These are phyloP conservation scores for Morinoia aosen DNA, from an alignment of 2,888 invertebrate genomes.

Conservation along the genomic window DNA sequence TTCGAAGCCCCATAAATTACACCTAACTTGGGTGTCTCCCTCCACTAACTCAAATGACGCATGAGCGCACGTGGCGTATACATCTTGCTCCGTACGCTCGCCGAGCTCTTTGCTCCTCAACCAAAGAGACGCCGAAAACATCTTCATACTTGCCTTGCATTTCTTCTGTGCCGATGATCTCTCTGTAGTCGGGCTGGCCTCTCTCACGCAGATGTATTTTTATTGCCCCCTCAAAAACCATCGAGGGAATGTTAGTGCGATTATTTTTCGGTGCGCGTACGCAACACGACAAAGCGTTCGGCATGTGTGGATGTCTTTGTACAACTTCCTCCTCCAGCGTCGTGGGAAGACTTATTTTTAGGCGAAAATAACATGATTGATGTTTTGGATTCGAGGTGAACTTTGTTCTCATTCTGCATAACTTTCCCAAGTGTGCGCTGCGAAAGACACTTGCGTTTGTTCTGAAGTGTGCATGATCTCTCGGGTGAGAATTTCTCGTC, in stretches of 20 bases:
- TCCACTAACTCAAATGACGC: background rate
- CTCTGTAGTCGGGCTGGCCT: background rate
- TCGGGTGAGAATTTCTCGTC: background rate
- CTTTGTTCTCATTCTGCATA: background rate
- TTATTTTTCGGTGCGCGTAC: background rate
- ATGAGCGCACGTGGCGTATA: background rate
- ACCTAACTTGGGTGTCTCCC: background rate
- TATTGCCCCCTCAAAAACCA: background rate
- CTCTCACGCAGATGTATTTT: slow-evolving; percentile 17
- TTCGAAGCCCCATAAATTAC: background rate
- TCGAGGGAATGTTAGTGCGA: slow-evolving; percentile 4
- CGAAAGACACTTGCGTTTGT: background rate
- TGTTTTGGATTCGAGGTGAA: background rate
- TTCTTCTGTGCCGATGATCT: slow-evolving; percentile 10
- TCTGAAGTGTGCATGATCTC: background rate
- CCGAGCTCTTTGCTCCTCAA: background rate
- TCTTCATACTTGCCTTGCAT: slow-evolving; percentile 17
- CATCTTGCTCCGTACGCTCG: background rate
- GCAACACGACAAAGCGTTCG: background rate
- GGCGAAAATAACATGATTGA: background rate
- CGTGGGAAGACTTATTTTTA: background rate
- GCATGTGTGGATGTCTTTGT: slow-evolving; percentile 3
- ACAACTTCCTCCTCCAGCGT: background rate
- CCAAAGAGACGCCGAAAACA: slow-evolving; percentile 3
- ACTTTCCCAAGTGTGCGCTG: background rate